Evolutionary conservation across 37 sponge, comb jelly and placozoan genomes (phyloP).

Genomic region (Oopsacas minuta): DNA sequence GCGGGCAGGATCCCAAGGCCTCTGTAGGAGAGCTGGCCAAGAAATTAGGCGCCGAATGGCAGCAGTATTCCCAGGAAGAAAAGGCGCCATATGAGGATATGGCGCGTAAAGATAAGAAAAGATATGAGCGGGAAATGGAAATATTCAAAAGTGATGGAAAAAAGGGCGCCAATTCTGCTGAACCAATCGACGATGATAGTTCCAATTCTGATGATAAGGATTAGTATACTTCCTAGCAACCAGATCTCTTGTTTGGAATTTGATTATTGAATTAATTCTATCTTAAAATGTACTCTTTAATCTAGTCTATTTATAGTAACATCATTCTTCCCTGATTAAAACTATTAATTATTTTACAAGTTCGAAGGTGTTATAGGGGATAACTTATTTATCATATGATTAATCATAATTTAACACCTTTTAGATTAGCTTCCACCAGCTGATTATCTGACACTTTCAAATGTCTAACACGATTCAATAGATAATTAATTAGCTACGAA

Average conservation of each 20-base stretch:
- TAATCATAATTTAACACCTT: too few species aligned
- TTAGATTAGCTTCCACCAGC: too few species aligned
- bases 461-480: too few species aligned
- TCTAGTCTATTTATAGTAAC: too few species aligned
- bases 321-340: too few species aligned
- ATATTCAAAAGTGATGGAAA: constrained; percentile 13
- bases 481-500: too few species aligned
- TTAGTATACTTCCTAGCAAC: background rate
- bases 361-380: too few species aligned
- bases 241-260: background rate
- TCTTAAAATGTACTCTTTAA: too few species aligned
- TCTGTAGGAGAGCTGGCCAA: constrained; percentile 62
- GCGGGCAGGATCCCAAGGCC: constrained; percentile 29
- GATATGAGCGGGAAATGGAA: constrained; percentile 59
- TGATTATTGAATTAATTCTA: too few species aligned
- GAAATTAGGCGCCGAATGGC: constrained; percentile 62
- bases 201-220: background rate
- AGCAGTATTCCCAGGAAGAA: constrained; percentile 29
- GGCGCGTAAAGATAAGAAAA: constrained; percentile 42
- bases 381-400: too few species aligned
- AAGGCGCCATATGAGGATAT: constrained; percentile 44
- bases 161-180: constrained; percentile 25
- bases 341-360: too few species aligned
- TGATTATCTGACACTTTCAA: too few species aligned
- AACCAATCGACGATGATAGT: background rate